A percentile compares a stretch with the other conserved stretches of the same genome.
Evolutionary conservation across 64 coral and sea anemone species (phyloP).

Genomic region (Hydrozoanthus tunicans): DNA sequence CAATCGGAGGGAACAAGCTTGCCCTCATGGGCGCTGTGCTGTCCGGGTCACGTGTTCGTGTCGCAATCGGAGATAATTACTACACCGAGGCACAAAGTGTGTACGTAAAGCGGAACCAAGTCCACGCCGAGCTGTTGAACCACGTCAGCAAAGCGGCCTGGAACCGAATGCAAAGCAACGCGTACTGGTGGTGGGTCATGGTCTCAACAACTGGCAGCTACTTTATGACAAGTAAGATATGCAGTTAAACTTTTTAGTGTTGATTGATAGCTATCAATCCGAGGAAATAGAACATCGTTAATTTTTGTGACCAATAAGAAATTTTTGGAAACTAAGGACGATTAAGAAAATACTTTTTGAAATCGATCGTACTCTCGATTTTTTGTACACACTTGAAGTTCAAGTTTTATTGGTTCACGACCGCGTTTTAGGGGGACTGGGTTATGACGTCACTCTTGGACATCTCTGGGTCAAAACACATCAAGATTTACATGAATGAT

Average conservation of each 20-base stretch:
- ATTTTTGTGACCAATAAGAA: not conserved
- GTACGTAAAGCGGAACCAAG: not conserved
- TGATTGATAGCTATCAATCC: not conserved
- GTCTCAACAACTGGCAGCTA: slow-evolving; percentile 32
- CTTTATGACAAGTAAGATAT: slow-evolving; percentile 34
- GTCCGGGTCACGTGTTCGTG: slow-evolving; percentile 24
- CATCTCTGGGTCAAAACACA: no score
- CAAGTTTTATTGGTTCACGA: no score
- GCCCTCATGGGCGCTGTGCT: slow-evolving; percentile 42
- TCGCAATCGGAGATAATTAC: not conserved
- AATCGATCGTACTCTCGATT: no score
- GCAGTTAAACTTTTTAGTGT: not conserved
- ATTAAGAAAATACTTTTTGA: no score
- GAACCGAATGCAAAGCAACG: slow-evolving; percentile 16
- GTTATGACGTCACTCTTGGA: no score
- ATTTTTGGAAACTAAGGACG: not conserved
- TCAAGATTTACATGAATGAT: no score
- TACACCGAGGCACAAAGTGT: slow-evolving; percentile 25
- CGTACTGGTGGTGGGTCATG: slow-evolving; percentile 43
- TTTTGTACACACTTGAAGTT: no score
- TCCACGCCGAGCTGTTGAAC: slow-evolving; percentile 35
- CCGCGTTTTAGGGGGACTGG: no score
- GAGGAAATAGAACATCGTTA: not conserved
- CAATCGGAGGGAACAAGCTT: slow-evolving; percentile 35
- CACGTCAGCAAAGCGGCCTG: slow-evolving; percentile 31